A percentile compares a stretch with the other conserved stretches of the same genome.
These are phyloP conservation scores for Mystacides longicornis DNA, from an alignment of 2,888 invertebrate species.

Conservation along the genomic window DNA sequence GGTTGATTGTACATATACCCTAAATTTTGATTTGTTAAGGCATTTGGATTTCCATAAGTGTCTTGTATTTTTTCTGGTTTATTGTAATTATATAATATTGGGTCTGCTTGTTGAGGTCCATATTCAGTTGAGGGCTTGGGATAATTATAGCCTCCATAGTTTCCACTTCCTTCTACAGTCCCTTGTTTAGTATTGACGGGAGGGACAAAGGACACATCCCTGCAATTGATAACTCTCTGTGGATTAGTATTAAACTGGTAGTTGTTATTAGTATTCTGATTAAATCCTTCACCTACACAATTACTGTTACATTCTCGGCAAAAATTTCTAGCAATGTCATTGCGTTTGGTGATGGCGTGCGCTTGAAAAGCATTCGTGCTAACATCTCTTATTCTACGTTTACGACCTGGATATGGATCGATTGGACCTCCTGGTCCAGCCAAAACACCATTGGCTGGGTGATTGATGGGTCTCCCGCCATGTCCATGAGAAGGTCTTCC, in stretches of 20 bases:
- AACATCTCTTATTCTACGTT: slow-evolving; percentile 9
- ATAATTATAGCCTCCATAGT: neutral
- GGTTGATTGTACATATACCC: neutral
- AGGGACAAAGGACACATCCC: neutral
- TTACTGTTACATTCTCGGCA: slow-evolving; percentile 8
- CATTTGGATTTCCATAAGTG: neutral
- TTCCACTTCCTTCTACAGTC: neutral
- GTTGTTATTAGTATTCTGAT: slow-evolving; percentile 6
- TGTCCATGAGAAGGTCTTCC: slow-evolving; percentile 16
- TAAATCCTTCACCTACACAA: slow-evolving; percentile 6
- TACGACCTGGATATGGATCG: slow-evolving; percentile 31
- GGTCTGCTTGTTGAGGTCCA: neutral
- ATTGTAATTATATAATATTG: neutral
- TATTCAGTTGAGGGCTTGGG: slow-evolving; percentile 2
- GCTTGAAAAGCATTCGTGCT: slow-evolving; percentile 5
- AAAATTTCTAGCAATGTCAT: neutral
- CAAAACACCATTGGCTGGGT: slow-evolving; percentile 37
- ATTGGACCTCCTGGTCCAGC: slow-evolving; percentile 43
- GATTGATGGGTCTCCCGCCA: slow-evolving; percentile 34
- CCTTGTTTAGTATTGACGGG: neutral
- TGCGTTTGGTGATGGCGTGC: neutral
- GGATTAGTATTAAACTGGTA: neutral
- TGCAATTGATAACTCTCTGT: neutral
- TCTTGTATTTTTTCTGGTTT: neutral
- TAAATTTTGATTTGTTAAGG: neutral